Evolutionary conservation across 1,140 invertebrate genomes (phyloP).

Genomic region (Mya arenaria): DNA sequence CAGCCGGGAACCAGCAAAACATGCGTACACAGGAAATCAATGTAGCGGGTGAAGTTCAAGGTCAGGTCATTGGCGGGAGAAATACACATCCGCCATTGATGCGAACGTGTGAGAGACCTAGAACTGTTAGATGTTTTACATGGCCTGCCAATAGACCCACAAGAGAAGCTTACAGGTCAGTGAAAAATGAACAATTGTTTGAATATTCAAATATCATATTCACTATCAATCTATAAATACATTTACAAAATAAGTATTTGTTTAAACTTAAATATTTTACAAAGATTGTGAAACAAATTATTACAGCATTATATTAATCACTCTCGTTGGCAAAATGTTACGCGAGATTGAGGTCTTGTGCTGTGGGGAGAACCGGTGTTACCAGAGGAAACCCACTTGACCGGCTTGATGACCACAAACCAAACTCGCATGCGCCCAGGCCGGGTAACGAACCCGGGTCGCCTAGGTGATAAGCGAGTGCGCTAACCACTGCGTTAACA

Average conservation of each 20-base stretch:
- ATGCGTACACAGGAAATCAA: background rate
- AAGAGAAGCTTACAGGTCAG: slow-evolving; percentile 27
- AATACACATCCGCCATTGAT: background rate
- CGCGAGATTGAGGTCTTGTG: background rate
- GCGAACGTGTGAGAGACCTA: background rate
- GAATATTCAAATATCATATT: background rate
- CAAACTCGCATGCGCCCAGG: background rate
- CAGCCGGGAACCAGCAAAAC: background rate
- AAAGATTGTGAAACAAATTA: background rate
- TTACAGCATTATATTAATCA: background rate
- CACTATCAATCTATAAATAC: background rate
- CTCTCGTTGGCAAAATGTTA: background rate
- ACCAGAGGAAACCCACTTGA: background rate
- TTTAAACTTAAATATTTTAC: background rate
- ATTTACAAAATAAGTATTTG: background rate
- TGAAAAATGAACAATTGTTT: background rate
- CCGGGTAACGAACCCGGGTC: background rate
- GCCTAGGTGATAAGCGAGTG: background rate
- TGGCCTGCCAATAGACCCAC: slow-evolving; percentile 9
- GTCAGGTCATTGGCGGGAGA: background rate
- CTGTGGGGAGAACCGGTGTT: background rate
- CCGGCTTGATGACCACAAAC: background rate
- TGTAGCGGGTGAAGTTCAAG: background rate
- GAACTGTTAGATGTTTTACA: slow-evolving; percentile 21
- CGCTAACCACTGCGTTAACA: background rate